Evolutionary conservation across 2,888 invertebrate species (phyloP).

Genomic region (Lymantria monacha): DNA sequence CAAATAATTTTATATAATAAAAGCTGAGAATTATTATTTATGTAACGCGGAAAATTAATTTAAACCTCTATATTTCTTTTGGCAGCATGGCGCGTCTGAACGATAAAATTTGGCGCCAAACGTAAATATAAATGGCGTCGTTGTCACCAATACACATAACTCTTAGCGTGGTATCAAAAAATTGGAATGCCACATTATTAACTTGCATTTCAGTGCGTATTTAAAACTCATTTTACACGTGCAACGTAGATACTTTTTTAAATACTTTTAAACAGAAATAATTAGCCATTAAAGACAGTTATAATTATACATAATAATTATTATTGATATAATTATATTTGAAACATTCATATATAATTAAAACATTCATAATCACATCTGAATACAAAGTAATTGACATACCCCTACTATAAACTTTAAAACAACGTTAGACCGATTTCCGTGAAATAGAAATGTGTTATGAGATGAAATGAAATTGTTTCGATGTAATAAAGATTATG

Average conservation of each 20-base stretch:
- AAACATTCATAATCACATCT: no score
- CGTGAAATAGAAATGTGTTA: no score
- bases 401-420: no score
- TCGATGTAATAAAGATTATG: no score
- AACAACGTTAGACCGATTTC: no score
- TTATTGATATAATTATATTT: no score
- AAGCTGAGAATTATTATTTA: slow-evolving; percentile 25
- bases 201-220: slow-evolving; percentile 5
- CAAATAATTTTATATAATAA: slow-evolving; percentile 23
- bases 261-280: no score
- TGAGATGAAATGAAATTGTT: no score
- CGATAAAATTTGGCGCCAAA: slow-evolving; percentile 71
- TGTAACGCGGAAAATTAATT: slow-evolving; percentile 43
- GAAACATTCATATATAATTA: no score
- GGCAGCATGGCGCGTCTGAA: slow-evolving; percentile 50
- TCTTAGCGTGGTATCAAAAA: slow-evolving; percentile 23
- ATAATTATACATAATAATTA: no score
- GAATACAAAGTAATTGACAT: no score
- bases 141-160: slow-evolving; percentile 41
- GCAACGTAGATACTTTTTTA: neutral
- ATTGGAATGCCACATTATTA: slow-evolving; percentile 32
- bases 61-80: slow-evolving; percentile 50
- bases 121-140: slow-evolving; percentile 67
- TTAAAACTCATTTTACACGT: neutral
- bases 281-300: no score